phyloP scores from a whole-genome alignment of 2,797 vertebrate species.

The Buceros bicornis region DNA sequence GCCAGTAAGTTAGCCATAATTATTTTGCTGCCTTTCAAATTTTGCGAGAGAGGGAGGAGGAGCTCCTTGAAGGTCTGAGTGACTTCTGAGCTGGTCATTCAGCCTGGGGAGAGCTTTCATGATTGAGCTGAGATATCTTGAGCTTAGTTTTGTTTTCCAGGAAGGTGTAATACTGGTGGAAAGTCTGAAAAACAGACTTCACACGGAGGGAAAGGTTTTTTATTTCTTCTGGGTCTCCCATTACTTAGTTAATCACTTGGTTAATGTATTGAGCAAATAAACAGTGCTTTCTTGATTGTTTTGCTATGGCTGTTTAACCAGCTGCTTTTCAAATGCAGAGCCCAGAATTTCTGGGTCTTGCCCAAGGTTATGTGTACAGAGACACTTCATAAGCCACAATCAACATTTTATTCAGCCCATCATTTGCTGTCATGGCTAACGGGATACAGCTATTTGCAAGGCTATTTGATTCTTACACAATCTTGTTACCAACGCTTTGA shows the following conservation, averaged over 20 bases:
- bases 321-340: conserved; percentile 37
- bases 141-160: conserved; percentile 7
- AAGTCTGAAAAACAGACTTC: conserved; percentile 12
- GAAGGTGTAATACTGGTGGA: neutral
- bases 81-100: accelerated
- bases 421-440: neutral
- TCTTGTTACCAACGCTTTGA: conserved; percentile 32
- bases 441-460: conserved; percentile 33
- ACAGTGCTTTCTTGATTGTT: conserved; percentile 33
- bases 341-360: conserved; percentile 45
- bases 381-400: conserved; percentile 45
- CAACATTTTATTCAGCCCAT: conserved; percentile 47
- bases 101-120: neutral
- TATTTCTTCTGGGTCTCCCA: neutral
- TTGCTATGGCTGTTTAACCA: neutral
- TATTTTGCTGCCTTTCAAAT: neutral
- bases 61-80: neutral
- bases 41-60: neutral
- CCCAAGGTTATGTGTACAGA: conserved; percentile 56
- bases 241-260: conserved; percentile 2
- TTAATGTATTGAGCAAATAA: conserved; percentile 55
- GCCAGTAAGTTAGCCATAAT: neutral
- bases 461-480: conserved; percentile 30
- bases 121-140: neutral
- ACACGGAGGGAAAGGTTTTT: neutral